phyloP scores from a whole-genome alignment of 2,888 invertebrate genomes.

The Caenorhabditis plicata region DNA sequence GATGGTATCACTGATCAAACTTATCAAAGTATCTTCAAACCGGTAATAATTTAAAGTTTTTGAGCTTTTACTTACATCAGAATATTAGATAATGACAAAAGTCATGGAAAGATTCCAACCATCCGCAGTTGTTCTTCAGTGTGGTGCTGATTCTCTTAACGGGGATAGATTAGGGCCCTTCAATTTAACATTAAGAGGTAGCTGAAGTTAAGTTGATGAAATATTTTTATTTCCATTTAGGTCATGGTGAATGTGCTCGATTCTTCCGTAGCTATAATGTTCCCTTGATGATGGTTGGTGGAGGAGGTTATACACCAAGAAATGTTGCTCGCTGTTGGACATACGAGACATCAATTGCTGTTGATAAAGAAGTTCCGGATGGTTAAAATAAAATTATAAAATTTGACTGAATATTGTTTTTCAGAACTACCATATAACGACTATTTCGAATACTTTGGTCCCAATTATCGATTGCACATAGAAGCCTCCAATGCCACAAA shows the following conservation, averaged over 20 bases:
- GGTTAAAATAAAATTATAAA: slow-evolving; percentile 13
- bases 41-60: slow-evolving; percentile 72
- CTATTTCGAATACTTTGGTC: slow-evolving; percentile 60
- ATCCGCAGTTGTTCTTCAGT: slow-evolving; percentile 94
- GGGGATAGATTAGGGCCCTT: slow-evolving; percentile 92
- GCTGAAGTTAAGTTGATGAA: neutral
- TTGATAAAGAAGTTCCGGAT: slow-evolving; percentile 55
- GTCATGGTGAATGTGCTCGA: slow-evolving; percentile 77
- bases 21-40: slow-evolving; percentile 85
- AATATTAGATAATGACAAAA: slow-evolving; percentile 67
- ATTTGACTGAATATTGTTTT: neutral
- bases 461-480: slow-evolving; percentile 59
- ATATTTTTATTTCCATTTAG: slow-evolving; percentile 6
- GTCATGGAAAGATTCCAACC: slow-evolving; percentile 99
- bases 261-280: slow-evolving; percentile 95
- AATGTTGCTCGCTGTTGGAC: slow-evolving; percentile 80
- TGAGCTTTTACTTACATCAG: neutral
- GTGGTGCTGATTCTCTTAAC: slow-evolving; percentile 96
- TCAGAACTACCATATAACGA: slow-evolving; percentile 62
- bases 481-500: slow-evolving; percentile 50
- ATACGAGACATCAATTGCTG: slow-evolving; percentile 82
- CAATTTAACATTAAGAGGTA: slow-evolving; percentile 68
- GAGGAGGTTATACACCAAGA: slow-evolving; percentile 72
- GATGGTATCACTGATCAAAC: slow-evolving; percentile 99
- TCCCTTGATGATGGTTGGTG: slow-evolving; percentile 93